These are phyloP conservation scores for Erpornis zantholeuca DNA, from an alignment of 2,113 vertebrate genomes.

Conservation along the genomic window DNA sequence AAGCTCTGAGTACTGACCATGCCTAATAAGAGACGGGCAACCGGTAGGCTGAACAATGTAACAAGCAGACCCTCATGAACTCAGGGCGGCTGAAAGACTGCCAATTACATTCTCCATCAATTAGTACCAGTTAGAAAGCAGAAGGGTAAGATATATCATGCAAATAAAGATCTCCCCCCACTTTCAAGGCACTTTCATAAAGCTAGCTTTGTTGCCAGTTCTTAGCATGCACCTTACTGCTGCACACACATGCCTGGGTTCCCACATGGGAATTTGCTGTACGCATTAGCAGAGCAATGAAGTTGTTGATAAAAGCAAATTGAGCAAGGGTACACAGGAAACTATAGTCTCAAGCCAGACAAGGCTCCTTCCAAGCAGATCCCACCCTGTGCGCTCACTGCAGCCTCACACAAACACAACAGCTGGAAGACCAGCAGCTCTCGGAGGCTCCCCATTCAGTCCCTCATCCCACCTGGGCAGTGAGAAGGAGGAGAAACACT, in stretches of 20 bases:
- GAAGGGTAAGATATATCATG: not conserved
- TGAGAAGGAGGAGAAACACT: not conserved
- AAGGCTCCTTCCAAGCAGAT: not conserved
- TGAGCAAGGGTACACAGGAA: not conserved
- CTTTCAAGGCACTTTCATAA: constrained; percentile 19
- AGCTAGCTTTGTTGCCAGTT: constrained; percentile 2
- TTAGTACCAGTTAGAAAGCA: constrained; percentile 65
- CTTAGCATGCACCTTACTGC: not conserved
- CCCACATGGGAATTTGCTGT: not conserved
- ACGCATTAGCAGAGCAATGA: not conserved
- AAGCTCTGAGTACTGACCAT: constrained; percentile 40
- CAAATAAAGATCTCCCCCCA: not conserved
- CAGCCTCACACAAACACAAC: not conserved
- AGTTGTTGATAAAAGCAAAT: constrained; percentile 16
- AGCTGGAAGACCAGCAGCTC: accelerated
- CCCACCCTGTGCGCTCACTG: not conserved
- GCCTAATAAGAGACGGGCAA: constrained; percentile 55
- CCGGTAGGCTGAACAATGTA: constrained; percentile 59
- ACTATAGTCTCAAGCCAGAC: not conserved
- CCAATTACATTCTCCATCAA: constrained; percentile 64
- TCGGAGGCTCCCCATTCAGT: not conserved
- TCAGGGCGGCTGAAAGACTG: constrained; percentile 1
- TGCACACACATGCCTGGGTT: not conserved
- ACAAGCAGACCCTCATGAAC: not conserved
- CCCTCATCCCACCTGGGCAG: not conserved